Conservation (phyloP, 2,797 vertebrate species). For the Paguma larvata region DNA sequence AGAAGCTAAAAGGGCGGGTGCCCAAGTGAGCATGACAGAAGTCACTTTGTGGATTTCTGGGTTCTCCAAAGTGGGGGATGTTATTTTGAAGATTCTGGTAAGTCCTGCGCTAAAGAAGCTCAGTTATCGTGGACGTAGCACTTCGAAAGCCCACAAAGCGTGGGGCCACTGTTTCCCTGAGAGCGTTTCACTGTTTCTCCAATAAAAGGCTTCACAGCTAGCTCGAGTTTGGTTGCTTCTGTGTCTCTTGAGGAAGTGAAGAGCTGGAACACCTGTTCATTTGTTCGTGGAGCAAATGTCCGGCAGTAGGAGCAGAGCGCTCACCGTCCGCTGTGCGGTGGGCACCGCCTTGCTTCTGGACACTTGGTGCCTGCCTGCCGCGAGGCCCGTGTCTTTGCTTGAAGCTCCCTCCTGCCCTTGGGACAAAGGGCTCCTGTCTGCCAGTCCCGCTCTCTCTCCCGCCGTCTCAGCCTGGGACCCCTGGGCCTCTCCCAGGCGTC, state of each 20-base stretch:
- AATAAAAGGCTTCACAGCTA: neutral
- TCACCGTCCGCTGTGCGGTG: accelerated
- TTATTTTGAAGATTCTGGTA: neutral
- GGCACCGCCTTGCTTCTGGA: neutral
- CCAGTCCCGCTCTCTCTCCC: neutral
- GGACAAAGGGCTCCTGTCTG: neutral
- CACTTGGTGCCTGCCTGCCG: neutral
- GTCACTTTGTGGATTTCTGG: neutral
- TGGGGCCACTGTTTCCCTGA: neutral
- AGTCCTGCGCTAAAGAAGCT: neutral
- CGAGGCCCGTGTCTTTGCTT: neutral
- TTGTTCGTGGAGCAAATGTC: neutral
- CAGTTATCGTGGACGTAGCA: accelerated
- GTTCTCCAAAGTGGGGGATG: neutral
- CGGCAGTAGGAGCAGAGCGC: neutral
- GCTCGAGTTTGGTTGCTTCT: neutral
- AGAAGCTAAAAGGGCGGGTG: neutral
- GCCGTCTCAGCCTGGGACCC: neutral
- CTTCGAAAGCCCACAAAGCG: accelerated
- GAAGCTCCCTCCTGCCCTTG: neutral
- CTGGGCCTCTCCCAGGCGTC: neutral
- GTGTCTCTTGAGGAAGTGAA: neutral
- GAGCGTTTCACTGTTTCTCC: neutral
- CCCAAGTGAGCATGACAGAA: neutral
- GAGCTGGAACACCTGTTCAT: neutral